Evolutionary conservation across 1,140 invertebrate genomes (phyloP).

Genomic region (Polyergus mexicanus): DNA sequence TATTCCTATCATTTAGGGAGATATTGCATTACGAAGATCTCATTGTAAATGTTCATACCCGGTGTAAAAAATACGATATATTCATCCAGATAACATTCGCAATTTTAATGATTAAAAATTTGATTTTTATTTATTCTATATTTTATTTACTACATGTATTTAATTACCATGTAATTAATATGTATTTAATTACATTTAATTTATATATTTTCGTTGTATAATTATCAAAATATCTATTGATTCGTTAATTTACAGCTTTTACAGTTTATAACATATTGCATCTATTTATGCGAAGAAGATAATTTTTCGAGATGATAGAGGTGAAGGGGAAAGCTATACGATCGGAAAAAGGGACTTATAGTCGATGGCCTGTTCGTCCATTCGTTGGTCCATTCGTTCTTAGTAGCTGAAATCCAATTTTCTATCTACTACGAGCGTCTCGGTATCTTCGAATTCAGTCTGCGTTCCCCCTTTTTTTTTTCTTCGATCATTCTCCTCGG

Average conservation of each 20-base stretch:
- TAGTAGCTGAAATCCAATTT: conserved; percentile 76
- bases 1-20: neutral
- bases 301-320: neutral
- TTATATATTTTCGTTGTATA: neutral
- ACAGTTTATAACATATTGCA: neutral
- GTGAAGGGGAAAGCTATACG: neutral
- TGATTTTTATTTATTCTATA: neutral
- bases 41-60: neutral
- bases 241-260: neutral
- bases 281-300: neutral
- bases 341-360: conserved; percentile 31
- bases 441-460: conserved; percentile 53
- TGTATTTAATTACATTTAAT: neutral
- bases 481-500: conserved; percentile 26
- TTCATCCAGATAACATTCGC: neutral
- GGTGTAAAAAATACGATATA: neutral
- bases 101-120: neutral
- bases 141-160: neutral
- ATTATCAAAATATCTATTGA: neutral
- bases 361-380: conserved; percentile 44
- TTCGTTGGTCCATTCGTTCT: conserved; percentile 57
- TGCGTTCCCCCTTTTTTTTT: conserved; percentile 52
- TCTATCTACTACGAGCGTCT: conserved; percentile 58
- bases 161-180: too few relatives aligned
- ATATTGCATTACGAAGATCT: neutral